Evolutionary conservation across 2,797 vertebrate genomes (phyloP), one percentile per base, ranked within the genome.

Genomic region (Fistularia commersonii): DNA sequence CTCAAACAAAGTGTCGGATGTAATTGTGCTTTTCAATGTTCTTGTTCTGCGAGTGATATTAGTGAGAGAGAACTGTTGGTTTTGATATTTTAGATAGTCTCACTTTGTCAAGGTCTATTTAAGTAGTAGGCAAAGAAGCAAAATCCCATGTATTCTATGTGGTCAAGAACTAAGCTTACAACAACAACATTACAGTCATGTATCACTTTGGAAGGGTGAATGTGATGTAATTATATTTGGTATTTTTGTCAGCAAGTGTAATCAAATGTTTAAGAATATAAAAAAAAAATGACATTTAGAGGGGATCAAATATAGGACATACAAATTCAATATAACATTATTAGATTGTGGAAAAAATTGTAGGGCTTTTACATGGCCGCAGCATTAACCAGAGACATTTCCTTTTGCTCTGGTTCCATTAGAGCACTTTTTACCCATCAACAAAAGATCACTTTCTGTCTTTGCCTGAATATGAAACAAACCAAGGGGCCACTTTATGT

Each of bases 361-460:
- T 6, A 49, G 3, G 12, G n/a, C 35, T 46, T 60, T 62, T 36
- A 53, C 31, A n/a, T 54, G 45, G 51, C 38, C 43, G 6, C 11
- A 31, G 8, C 33, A 34, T 58, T 52, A 56, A 37, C 11, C 45
- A 12, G 33, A 66, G 45, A 47, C 55, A 53, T 40, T 41, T 3
- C 13, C 23, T 35, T 53, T 12, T 43, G 23, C 23, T 23, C 23
- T 23, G 23, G 23, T 36, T 59, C 67, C 71, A 64, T 64, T 48
- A 55, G 55, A 67, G 61, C 72, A 66, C 66, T 83, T 70, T 61
- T 45, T 41, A 32, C 15, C 63, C 59, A 67, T 66, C 69, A 69
- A 53, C 57, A 46, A 69, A 41, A 61, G 74, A 72, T 82, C 67
- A 33, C 3, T 77, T 72, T 76, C 62, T 57, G 42, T 63, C 41